Conservation (phyloP, 1,140 invertebrate species). For the Semibalanus balanoides region DNA sequence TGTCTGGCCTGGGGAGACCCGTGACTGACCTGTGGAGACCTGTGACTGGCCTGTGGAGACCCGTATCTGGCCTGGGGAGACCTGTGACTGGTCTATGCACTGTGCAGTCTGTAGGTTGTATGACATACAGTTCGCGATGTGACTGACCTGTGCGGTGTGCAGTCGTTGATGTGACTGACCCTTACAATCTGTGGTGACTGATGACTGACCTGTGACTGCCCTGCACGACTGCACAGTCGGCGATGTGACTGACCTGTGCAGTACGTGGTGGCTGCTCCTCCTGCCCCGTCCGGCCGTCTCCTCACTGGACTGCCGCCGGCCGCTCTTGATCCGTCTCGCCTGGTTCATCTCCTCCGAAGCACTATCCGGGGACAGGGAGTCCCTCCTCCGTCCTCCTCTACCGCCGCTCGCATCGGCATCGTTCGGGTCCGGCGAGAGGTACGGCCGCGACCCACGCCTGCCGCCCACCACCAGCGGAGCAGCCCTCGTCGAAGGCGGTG, state of each 20-base stretch:
- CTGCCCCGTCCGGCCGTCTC: background rate
- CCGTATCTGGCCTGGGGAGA: too few relatives aligned
- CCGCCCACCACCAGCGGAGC: constrained; percentile 27
- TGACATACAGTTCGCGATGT: too few relatives aligned
- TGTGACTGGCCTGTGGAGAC: too few relatives aligned
- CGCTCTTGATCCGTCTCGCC: background rate
- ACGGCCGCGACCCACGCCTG: constrained; percentile 58
- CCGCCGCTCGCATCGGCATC: constrained; percentile 12
- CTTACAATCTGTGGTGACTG: too few relatives aligned
- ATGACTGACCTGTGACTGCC: too few relatives aligned
- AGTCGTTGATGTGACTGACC: too few relatives aligned
- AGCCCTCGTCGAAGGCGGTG: constrained; percentile 65
- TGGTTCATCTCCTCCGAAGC: constrained; percentile 37
- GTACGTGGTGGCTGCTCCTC: background rate
- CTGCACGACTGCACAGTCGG: too few relatives aligned
- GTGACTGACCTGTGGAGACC: too few relatives aligned
- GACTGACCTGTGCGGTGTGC: too few relatives aligned
- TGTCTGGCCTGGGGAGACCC: too few relatives aligned
- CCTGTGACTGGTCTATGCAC: too few relatives aligned
- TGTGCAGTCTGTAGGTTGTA: too few relatives aligned
- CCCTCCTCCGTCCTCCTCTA: constrained; percentile 37
- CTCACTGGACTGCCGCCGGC: background rate
- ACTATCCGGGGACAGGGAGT: constrained; percentile 74
- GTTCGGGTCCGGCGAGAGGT: constrained; percentile 50
- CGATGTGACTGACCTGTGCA: background rate